phyloP scores from a whole-genome alignment of 2,113 vertebrate species.

The Bufo bufo region DNA sequence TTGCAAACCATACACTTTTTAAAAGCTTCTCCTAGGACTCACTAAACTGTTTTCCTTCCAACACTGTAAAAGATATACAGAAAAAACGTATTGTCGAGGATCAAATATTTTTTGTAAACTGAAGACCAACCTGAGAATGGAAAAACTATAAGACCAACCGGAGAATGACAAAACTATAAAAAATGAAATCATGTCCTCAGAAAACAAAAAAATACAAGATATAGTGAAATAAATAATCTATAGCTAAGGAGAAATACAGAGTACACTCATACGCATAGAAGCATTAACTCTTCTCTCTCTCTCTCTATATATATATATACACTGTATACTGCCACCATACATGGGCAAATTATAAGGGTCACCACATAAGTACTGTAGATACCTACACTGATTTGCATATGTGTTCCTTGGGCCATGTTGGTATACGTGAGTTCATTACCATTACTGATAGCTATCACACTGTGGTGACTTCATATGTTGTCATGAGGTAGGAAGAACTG shows the following conservation, averaged over 20 bases:
- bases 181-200: too few species aligned
- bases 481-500: neutral
- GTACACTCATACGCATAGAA: neutral
- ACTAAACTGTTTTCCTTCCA: neutral
- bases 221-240: neutral
- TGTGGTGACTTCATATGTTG: neutral
- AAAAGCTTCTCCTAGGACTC: neutral
- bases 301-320: neutral
- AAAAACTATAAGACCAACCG: neutral
- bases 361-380: neutral
- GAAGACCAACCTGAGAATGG: constrained; percentile 16
- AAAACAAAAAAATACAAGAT: neutral
- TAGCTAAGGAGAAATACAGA: neutral
- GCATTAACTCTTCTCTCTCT: neutral
- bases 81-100: constrained; percentile 1
- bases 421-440: neutral
- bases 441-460: neutral
- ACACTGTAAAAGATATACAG: constrained; percentile 1
- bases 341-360: neutral
- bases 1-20: neutral
- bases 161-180: neutral
- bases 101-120: constrained; percentile 8
- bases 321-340: neutral
- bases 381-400: neutral
- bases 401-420: neutral